phyloP scores from a whole-genome alignment of 2,797 vertebrate genomes.

The Cichlasoma orientale region DNA sequence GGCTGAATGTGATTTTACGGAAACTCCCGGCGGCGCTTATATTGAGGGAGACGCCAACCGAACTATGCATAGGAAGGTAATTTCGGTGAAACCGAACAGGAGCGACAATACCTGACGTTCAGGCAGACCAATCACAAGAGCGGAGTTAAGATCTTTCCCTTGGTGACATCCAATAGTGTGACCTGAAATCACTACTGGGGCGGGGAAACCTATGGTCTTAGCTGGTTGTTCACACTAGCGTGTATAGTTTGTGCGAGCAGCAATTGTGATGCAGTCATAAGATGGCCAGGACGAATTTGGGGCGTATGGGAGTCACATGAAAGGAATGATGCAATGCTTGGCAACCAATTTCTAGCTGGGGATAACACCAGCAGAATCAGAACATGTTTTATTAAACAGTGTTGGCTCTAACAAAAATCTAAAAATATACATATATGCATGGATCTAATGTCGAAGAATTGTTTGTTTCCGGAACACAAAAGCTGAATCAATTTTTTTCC shows the following conservation, averaged over 20 bases:
- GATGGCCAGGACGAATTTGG: conserved; percentile 89
- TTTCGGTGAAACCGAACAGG: conserved; percentile 50
- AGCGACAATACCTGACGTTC: background rate
- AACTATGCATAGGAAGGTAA: conserved; percentile 73
- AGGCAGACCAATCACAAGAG: conserved; percentile 36
- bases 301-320: conserved; percentile 91
- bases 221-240: conserved; percentile 58
- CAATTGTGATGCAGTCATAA: conserved; percentile 88
- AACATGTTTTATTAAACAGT: conserved; percentile 90
- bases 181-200: background rate
- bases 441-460: conserved; percentile 81
- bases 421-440: conserved; percentile 85
- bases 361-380: conserved; percentile 88
- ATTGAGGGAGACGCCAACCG: conserved; percentile 78
- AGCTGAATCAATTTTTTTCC: conserved; percentile 41
- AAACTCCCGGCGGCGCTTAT: conserved; percentile 87
- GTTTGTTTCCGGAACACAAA: conserved; percentile 70
- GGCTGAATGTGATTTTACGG: conserved; percentile 85
- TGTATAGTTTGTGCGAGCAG: conserved; percentile 82
- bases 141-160: conserved; percentile 74
- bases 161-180: conserved; percentile 82
- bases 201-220: conserved; percentile 9
- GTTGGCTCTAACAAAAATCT: conserved; percentile 83
- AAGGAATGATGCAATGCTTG: conserved; percentile 91
- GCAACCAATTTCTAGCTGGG: conserved; percentile 88